A percentile compares a stretch with the other conserved stretches of the same genome.
These are phyloP conservation scores for Pseudomugil gertrudae DNA, from an alignment of 2,797 vertebrate genomes.

Conservation along the genomic window DNA sequence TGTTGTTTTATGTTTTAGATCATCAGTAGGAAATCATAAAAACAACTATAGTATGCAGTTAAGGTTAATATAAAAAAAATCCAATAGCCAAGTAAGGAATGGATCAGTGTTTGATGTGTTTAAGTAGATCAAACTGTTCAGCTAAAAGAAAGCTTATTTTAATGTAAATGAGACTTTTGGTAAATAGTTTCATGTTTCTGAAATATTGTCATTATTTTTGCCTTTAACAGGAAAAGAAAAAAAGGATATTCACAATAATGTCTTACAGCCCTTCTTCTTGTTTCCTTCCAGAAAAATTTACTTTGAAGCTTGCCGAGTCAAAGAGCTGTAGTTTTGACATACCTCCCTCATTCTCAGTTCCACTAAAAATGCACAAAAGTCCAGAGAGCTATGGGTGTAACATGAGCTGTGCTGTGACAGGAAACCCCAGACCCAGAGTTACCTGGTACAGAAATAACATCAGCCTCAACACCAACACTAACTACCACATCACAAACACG, in stretches of 20 bases:
- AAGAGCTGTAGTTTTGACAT: conserved; percentile 73
- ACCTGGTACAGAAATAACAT: conserved; percentile 88
- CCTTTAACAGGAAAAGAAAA: not conserved
- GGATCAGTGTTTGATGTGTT: too few relatives aligned
- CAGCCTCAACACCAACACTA: conserved; percentile 85
- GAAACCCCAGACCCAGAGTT: conserved; percentile 85
- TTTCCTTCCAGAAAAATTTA: conserved; percentile 80
- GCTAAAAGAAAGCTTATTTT: too few relatives aligned
- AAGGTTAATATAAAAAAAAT: too few relatives aligned
- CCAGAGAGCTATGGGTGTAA: conserved; percentile 88
- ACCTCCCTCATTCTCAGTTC: conserved; percentile 86
- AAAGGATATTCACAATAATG: not conserved
- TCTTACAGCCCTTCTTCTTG: not conserved
- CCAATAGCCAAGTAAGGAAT: too few relatives aligned
- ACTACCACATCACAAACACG: conserved; percentile 86
- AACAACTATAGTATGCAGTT: too few relatives aligned
- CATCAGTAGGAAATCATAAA: too few relatives aligned
- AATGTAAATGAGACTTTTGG: too few relatives aligned
- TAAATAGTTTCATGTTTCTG: too few relatives aligned
- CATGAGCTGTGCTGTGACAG: conserved; percentile 92
- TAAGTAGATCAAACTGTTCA: too few relatives aligned
- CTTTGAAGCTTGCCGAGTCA: conserved; percentile 67
- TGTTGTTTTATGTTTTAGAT: too few relatives aligned
- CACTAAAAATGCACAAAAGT: conserved; percentile 86
- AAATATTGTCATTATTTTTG: too few relatives aligned